phyloP scores from a whole-genome alignment of 1,140 invertebrate genomes.

The Riptortus pedestris region DNA sequence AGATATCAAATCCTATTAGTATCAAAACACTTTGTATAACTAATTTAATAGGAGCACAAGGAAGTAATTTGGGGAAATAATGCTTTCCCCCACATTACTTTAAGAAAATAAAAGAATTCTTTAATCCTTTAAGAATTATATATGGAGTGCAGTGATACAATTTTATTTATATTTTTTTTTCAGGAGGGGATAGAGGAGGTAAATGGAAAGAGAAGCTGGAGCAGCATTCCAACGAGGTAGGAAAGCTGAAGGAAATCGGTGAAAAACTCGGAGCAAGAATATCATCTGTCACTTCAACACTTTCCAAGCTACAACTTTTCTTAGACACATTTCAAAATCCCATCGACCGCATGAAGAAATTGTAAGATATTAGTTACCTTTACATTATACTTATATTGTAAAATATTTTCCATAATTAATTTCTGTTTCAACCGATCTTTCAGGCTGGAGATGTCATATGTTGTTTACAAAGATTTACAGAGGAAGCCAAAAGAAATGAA shows the following conservation, averaged over 20 bases:
- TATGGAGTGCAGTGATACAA: too few species aligned
- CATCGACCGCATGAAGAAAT: not conserved
- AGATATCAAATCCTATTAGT: too few species aligned
- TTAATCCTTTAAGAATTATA: too few species aligned
- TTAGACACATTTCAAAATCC: not conserved
- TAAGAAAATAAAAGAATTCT: too few species aligned
- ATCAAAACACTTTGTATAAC: too few species aligned
- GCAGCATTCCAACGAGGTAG: not conserved
- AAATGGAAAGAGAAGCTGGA: not conserved
- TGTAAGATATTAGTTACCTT: not conserved
- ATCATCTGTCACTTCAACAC: not conserved
- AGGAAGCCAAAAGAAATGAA: not conserved
- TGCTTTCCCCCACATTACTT: too few species aligned
- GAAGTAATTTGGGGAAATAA: too few species aligned
- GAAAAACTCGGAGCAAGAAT: not conserved
- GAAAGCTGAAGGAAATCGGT: not conserved
- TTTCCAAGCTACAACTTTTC: not conserved
- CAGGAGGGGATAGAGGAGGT: not conserved
- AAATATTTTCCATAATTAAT: not conserved
- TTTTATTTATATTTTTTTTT: not conserved
- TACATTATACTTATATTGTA: not conserved
- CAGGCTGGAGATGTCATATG: not conserved
- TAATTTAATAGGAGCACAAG: too few species aligned
- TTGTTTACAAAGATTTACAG: not conserved
- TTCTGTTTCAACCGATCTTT: not conserved